Percentiles rank a stretch among this genome's conserved stretches.
These are phyloP conservation scores for Darevskia mixta DNA, from an alignment of 2,797 vertebrate species.

Conservation along the genomic window DNA sequence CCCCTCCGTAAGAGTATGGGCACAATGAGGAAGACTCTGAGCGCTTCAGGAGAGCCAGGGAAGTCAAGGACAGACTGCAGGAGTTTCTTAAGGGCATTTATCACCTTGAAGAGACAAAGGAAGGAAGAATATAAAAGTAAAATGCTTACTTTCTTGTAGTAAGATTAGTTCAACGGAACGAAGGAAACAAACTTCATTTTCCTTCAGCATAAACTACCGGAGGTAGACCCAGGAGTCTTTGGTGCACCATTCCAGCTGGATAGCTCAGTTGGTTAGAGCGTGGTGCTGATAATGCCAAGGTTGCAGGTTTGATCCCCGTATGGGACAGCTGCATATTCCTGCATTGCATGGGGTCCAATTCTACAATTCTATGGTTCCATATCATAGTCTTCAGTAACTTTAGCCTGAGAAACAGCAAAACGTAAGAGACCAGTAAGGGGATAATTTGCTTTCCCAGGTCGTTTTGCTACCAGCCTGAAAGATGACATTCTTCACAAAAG, in stretches of 20 bases:
- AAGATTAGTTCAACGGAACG: not conserved
- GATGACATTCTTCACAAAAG: not conserved
- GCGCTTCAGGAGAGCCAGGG: slow-evolving; percentile 74
- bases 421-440: not conserved
- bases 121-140: not conserved
- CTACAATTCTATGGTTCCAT: too few species aligned
- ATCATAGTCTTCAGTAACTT: not conserved
- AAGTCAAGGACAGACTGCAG: slow-evolving; percentile 58
- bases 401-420: not conserved
- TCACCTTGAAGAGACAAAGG: slow-evolving; percentile 67
- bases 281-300: too few species aligned
- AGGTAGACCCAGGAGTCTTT: too few species aligned
- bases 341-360: too few species aligned
- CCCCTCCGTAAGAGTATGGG: slow-evolving; percentile 70
- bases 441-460: not conserved
- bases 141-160: not conserved
- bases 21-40: slow-evolving; percentile 81
- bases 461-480: not conserved
- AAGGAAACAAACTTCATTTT: not conserved
- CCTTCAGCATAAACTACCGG: too few species aligned
- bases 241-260: too few species aligned
- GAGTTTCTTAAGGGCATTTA: slow-evolving; percentile 59
- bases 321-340: too few species aligned
- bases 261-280: too few species aligned
- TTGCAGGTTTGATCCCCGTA: too few species aligned